Conservation (phyloP, 1,140 invertebrate genomes). For the Zaprionus camerounensis region DNA sequence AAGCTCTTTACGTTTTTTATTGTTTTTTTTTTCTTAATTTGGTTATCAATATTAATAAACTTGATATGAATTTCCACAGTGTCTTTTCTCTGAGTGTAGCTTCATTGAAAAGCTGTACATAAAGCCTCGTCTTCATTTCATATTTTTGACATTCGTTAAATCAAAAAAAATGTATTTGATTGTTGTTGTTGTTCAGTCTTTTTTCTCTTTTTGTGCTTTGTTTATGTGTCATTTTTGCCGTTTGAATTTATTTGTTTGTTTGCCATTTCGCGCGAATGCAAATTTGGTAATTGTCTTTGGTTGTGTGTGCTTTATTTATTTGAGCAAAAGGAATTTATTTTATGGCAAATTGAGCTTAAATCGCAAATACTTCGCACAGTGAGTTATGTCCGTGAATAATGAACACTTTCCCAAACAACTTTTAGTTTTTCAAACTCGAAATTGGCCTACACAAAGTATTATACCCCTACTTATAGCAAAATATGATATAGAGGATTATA, state of each 20-base stretch:
- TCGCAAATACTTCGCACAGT: slow-evolving; percentile 35
- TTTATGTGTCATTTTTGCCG: slow-evolving; percentile 72
- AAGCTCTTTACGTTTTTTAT: neutral
- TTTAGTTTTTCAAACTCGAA: slow-evolving; percentile 19
- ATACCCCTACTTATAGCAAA: slow-evolving; percentile 8
- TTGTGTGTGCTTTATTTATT: slow-evolving; percentile 55
- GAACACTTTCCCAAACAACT: slow-evolving; percentile 25
- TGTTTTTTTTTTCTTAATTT: neutral
- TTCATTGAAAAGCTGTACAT: slow-evolving; percentile 63
- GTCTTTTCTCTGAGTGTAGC: slow-evolving; percentile 43
- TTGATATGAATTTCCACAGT: neutral
- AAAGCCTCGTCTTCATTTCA: slow-evolving; percentile 69
- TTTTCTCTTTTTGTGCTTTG: slow-evolving; percentile 31
- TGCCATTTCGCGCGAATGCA: slow-evolving; percentile 73
- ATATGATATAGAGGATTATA: slow-evolving; percentile 3
- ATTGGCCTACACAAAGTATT: neutral
- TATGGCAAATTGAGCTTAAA: slow-evolving; percentile 61
- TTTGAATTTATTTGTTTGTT: slow-evolving; percentile 82
- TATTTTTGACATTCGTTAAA: slow-evolving; percentile 78
- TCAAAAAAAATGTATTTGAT: slow-evolving; percentile 65
- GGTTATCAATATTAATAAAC: neutral
- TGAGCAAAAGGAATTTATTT: slow-evolving; percentile 63
- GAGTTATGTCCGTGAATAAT: slow-evolving; percentile 50
- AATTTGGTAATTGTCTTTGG: slow-evolving; percentile 73
- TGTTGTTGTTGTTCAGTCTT: slow-evolving; percentile 9